phyloP scores from a whole-genome alignment of 1,140 invertebrate species.

The Leptinotarsa lineolata region DNA sequence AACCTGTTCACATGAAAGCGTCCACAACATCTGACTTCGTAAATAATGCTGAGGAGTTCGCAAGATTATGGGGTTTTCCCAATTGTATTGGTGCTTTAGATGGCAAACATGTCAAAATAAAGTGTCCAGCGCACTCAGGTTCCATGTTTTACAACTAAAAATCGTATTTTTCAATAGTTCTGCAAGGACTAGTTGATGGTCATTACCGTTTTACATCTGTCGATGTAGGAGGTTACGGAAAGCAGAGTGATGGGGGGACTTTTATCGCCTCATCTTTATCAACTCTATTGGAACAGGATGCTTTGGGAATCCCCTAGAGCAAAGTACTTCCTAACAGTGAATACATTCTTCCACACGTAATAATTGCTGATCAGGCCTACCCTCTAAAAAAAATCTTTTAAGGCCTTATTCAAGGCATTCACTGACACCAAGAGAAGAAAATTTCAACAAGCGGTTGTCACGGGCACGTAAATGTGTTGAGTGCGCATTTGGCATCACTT shows the following conservation, averaged over 20 bases:
- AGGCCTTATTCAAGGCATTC: slow-evolving; percentile 18
- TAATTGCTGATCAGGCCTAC: slow-evolving; percentile 33
- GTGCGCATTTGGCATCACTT: slow-evolving; percentile 43
- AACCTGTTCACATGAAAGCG: slow-evolving; percentile 39
- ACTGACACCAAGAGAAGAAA: slow-evolving; percentile 18
- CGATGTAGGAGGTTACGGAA: slow-evolving; percentile 54
- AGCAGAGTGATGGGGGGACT: slow-evolving; percentile 51
- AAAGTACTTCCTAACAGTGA: slow-evolving; percentile 37
- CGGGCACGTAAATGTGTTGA: slow-evolving; percentile 27
- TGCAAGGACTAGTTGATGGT: slow-evolving; percentile 53
- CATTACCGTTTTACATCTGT: slow-evolving; percentile 52
- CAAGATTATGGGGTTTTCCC: slow-evolving; percentile 44
- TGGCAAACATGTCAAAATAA: slow-evolving; percentile 54
- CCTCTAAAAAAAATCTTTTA: slow-evolving; percentile 30
- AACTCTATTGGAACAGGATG: slow-evolving; percentile 34
- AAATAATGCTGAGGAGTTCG: background rate
- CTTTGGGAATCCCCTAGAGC: slow-evolving; percentile 38
- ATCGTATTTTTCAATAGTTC: slow-evolving; percentile 46
- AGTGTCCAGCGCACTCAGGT: slow-evolving; percentile 25
- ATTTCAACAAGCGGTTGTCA: slow-evolving; percentile 30
- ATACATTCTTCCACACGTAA: slow-evolving; percentile 35
- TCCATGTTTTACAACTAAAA: slow-evolving; percentile 27
- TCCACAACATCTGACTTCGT: slow-evolving; percentile 38
- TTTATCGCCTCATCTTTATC: slow-evolving; percentile 45
- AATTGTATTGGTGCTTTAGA: slow-evolving; percentile 55